A percentile compares a stretch with the other conserved stretches of the same genome.
These are phyloP conservation scores for Crematogaster levior DNA, from an alignment of 2,888 invertebrate genomes.

Conservation along the genomic window DNA sequence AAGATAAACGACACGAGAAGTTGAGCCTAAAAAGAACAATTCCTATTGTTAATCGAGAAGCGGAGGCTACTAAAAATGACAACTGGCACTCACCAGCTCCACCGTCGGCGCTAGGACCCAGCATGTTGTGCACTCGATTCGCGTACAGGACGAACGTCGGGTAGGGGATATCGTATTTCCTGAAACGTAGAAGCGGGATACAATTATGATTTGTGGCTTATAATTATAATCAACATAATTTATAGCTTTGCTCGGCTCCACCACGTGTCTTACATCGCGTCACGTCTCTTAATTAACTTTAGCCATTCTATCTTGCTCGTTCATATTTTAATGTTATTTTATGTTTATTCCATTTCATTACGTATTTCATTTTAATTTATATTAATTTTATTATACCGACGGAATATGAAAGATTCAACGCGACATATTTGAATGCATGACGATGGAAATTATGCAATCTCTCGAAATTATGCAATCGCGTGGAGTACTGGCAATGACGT, in stretches of 20 bases:
- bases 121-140: slow-evolving; percentile 97
- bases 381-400: slow-evolving; percentile 43
- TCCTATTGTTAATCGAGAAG: slow-evolving; percentile 48
- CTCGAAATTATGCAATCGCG: slow-evolving; percentile 44
- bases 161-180: slow-evolving; percentile 97
- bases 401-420: slow-evolving; percentile 37
- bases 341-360: neutral
- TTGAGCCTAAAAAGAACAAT: no score
- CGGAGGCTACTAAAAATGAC: slow-evolving; percentile 70
- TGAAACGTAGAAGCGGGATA: slow-evolving; percentile 77
- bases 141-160: slow-evolving; percentile 97
- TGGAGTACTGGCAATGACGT: slow-evolving; percentile 6
- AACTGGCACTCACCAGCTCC: slow-evolving; percentile 91
- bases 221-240: slow-evolving; percentile 29
- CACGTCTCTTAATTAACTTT: slow-evolving; percentile 32
- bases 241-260: neutral
- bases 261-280: neutral
- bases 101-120: slow-evolving; percentile 96
- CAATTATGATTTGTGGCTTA: slow-evolving; percentile 19
- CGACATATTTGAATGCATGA: slow-evolving; percentile 42
- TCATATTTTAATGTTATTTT: slow-evolving; percentile 24
- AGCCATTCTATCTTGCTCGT: neutral
- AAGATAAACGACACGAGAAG: no score
- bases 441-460: slow-evolving; percentile 45
- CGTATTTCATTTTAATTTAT: slow-evolving; percentile 39